Evolutionary conservation across 1,140 invertebrate species (phyloP).

Genomic region (Drosophila tristis): DNA sequence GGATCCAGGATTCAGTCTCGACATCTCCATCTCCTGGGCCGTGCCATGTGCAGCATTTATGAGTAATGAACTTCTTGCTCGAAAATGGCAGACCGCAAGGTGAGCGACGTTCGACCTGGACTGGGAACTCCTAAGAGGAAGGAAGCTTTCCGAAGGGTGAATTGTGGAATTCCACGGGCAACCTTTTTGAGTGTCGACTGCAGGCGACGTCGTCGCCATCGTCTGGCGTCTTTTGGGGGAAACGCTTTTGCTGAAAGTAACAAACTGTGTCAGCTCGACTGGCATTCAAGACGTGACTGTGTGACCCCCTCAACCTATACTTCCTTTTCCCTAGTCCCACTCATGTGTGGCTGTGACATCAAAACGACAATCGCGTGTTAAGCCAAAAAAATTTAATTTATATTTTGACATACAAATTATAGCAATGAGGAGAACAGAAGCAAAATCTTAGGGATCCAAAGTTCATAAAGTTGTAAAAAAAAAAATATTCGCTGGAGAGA

Average conservation of each 20-base stretch:
- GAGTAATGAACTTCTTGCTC: conserved; percentile 80
- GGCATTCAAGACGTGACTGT: conserved; percentile 78
- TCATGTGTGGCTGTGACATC: conserved; percentile 65
- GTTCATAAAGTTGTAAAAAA: conserved; percentile 34
- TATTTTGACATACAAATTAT: conserved; percentile 83
- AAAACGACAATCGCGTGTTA: conserved; percentile 82
- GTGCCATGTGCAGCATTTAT: conserved; percentile 80
- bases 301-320: conserved; percentile 47
- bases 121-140: conserved; percentile 16
- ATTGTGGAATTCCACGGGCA: conserved; percentile 56
- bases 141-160: conserved; percentile 55
- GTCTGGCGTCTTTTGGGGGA: background rate
- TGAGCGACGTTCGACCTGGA: conserved; percentile 53
- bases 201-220: conserved; percentile 44
- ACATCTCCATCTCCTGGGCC: conserved; percentile 12
- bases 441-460: conserved; percentile 4
- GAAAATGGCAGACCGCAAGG: conserved; percentile 78
- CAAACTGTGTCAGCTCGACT: conserved; percentile 80
- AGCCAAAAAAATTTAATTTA: conserved; percentile 80
- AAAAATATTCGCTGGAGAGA: conserved; percentile 39
- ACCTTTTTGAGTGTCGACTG: conserved; percentile 73
- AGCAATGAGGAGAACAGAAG: conserved; percentile 67
- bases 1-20: conserved; percentile 23
- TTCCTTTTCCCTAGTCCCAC: conserved; percentile 2
- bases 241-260: conserved; percentile 69